Percentiles rank a stretch among this genome's conserved stretches.
Conservation (phyloP, 2,888 invertebrate genomes). For the Cantharis rustica region DNA sequence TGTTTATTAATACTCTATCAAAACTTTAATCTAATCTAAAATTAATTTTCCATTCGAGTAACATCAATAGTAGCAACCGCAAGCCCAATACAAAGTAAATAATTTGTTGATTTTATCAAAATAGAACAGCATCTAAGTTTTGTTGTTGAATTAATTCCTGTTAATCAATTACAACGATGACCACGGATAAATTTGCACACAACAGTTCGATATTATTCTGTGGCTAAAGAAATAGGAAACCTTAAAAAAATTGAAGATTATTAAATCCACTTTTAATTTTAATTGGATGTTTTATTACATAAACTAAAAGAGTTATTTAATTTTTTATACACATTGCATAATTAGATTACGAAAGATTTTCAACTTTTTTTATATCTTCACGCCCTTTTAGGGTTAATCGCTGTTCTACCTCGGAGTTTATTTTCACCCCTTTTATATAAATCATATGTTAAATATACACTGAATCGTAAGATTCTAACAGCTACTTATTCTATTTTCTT, state of each 20-base stretch:
- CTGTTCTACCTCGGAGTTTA: not conserved
- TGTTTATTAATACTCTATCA: not conserved
- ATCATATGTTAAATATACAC: not conserved
- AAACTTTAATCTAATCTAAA: not conserved
- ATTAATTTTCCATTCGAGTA: not conserved
- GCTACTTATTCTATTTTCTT: not conserved
- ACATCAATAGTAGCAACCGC: not conserved
- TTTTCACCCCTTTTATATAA: not conserved
- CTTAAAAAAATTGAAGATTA: not conserved
- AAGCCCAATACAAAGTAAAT: not conserved
- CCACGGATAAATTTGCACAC: not conserved
- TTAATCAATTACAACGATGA: not conserved
- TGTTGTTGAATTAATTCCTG: not conserved
- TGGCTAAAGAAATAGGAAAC: not conserved
- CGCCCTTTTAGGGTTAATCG: not conserved
- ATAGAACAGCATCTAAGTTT: not conserved
- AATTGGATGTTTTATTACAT: not conserved
- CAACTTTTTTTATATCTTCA: not conserved
- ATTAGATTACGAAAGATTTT: not conserved
- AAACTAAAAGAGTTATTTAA: not conserved
- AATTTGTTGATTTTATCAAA: not conserved
- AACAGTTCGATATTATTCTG: not conserved
- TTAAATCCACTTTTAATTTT: not conserved
- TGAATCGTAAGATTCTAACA: not conserved
- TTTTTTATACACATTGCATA: not conserved